phyloP scores from a whole-genome alignment of 2,888 invertebrate species.

The Drosophila fulvimacula region DNA sequence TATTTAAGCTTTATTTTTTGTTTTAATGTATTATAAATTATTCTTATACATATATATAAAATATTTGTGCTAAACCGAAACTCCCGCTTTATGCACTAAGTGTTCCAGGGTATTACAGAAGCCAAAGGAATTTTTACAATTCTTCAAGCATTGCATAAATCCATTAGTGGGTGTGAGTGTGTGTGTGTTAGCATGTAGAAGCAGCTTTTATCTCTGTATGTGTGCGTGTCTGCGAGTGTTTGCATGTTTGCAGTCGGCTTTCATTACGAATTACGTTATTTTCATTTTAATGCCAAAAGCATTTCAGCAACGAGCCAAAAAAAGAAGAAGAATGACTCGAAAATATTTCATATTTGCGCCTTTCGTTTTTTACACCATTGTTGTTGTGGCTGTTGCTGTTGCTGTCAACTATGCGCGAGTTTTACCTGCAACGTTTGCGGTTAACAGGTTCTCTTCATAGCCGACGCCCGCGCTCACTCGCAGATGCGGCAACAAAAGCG shows the following conservation, averaged over 20 bases:
- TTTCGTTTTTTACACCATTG: slow-evolving; percentile 1
- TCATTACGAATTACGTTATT: slow-evolving; percentile 77
- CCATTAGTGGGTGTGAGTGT: slow-evolving; percentile 31
- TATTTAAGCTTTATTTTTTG: too few species aligned
- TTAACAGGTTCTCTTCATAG: slow-evolving; percentile 26
- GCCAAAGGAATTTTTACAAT: slow-evolving; percentile 56
- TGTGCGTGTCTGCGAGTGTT: not conserved
- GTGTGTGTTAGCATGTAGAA: slow-evolving; percentile 5
- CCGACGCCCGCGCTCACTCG: not conserved
- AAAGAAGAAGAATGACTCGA: slow-evolving; percentile 21
- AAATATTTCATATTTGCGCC: slow-evolving; percentile 26
- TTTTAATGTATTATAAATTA: too few species aligned
- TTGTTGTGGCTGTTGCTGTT: slow-evolving; percentile 31
- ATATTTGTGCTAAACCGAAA: not conserved
- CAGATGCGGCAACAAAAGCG: slow-evolving; percentile 2
- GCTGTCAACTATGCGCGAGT: slow-evolving; percentile 49
- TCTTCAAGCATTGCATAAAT: slow-evolving; percentile 50
- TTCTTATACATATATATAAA: too few species aligned
- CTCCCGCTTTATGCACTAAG: not conserved
- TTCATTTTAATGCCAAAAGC: slow-evolving; percentile 57
- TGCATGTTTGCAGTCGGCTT: slow-evolving; percentile 41
- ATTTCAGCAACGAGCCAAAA: slow-evolving; percentile 29
- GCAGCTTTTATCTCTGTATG: slow-evolving; percentile 2
- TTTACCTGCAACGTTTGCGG: slow-evolving; percentile 46
- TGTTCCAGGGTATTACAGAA: slow-evolving; percentile 16